Evolutionary conservation across 2,113 vertebrate genomes (phyloP).

Genomic region (Sylvietta virens): DNA sequence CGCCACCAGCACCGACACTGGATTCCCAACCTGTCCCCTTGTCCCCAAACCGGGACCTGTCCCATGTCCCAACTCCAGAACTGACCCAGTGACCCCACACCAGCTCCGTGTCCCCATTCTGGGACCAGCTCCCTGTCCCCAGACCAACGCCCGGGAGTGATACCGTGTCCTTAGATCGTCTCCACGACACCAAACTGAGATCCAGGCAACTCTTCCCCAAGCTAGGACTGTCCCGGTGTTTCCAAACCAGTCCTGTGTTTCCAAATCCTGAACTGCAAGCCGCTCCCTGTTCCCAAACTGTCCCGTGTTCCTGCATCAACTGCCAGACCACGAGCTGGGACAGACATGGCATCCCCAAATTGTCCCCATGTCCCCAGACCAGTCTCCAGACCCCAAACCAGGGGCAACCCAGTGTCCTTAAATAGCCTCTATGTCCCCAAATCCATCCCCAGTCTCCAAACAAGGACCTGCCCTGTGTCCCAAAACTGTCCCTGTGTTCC

Average conservation of each 20-base stretch:
- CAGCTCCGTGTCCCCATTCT: background rate
- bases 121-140: background rate
- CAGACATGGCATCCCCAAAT: background rate
- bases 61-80: background rate
- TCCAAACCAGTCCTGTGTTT: background rate
- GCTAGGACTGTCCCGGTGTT: rapidly evolving
- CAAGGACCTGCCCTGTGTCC: background rate
- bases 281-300: background rate
- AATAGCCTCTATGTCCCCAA: background rate
- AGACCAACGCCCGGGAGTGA: background rate
- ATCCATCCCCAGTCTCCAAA: background rate
- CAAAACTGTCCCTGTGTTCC: background rate
- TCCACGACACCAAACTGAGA: rapidly evolving
- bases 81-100: rapidly evolving
- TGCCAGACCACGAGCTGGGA: background rate
- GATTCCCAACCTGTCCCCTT: too few species aligned
- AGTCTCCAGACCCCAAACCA: background rate
- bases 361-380: background rate
- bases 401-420: rapidly evolving
- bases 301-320: background rate
- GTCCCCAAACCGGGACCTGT: background rate
- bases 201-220: rapidly evolving
- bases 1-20: too few species aligned
- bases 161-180: rapidly evolving
- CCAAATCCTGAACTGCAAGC: background rate